phyloP scores from a whole-genome alignment of 2,113 vertebrate species.

The Caretta caretta region DNA sequence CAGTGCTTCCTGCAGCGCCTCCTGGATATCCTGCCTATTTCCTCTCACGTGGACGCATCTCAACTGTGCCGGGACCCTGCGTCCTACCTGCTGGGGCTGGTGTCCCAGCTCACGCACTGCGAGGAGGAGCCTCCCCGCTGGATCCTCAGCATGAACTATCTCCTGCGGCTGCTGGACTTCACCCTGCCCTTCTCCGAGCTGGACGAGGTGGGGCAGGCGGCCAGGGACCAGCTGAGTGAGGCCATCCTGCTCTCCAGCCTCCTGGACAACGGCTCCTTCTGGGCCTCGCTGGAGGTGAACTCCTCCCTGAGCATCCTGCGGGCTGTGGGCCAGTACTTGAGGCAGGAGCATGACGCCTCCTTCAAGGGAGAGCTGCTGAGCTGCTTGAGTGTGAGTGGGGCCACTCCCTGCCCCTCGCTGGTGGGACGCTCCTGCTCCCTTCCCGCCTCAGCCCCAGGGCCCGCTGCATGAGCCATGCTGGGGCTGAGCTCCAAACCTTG shows the following conservation, averaged over 20 bases:
- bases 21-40: conserved; percentile 84
- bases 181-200: conserved; percentile 82
- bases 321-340: conserved; percentile 85
- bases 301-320: conserved; percentile 84
- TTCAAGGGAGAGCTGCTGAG: conserved; percentile 87
- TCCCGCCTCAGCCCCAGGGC: not conserved
- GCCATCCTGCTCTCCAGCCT: conserved; percentile 92
- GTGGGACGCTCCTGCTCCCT: no score
- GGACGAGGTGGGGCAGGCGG: conserved; percentile 77
- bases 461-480: not conserved
- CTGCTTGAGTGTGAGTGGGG: conserved; percentile 89
- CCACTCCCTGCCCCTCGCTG: rapidly evolving
- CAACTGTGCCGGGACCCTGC: conserved; percentile 84
- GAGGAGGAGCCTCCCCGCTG: conserved; percentile 81
- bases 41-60: conserved; percentile 79
- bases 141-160: conserved; percentile 81
- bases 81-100: conserved; percentile 80
- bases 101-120: conserved; percentile 83
- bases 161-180: conserved; percentile 86
- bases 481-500: not conserved
- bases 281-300: conserved; percentile 81
- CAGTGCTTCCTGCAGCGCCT: conserved; percentile 87
- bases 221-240: conserved; percentile 84
- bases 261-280: conserved; percentile 88
- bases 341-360: conserved; percentile 74